These are phyloP conservation scores for Raphicerus campestris DNA, from an alignment of 2,113 vertebrate species.

Conservation along the genomic window DNA sequence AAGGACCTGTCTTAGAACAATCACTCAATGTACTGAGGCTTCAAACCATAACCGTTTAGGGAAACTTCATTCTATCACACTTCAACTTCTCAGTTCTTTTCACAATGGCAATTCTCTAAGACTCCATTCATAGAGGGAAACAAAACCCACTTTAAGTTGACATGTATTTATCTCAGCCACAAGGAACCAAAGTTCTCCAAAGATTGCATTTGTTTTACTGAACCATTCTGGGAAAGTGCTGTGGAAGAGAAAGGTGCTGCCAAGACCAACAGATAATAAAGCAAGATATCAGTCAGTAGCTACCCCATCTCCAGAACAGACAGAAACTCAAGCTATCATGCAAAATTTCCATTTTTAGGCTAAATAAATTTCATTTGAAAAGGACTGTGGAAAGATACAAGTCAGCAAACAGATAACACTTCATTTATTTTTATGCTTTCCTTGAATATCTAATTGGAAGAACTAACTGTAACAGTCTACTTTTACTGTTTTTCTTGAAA, in stretches of 20 bases:
- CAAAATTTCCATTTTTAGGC: slow-evolving; percentile 56
- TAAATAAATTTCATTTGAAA: slow-evolving; percentile 30
- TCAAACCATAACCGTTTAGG: not conserved
- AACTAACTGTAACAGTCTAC: not conserved
- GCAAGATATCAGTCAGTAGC: not conserved
- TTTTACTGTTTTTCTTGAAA: slow-evolving; percentile 38
- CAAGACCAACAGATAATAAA: slow-evolving; percentile 26
- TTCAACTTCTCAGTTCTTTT: not conserved
- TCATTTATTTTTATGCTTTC: not conserved
- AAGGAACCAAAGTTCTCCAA: slow-evolving; percentile 31
- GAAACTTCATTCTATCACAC: slow-evolving; percentile 29
- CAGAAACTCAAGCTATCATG: not conserved
- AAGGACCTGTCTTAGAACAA: not conserved
- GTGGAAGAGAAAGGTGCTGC: slow-evolving; percentile 23
- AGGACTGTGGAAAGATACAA: slow-evolving; percentile 17
- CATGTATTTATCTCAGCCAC: slow-evolving; percentile 55
- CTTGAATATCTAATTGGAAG: not conserved
- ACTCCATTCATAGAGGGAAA: slow-evolving; percentile 40
- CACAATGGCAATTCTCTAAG: slow-evolving; percentile 39
- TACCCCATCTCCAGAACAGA: slow-evolving; percentile 22
- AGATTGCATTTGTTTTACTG: not conserved
- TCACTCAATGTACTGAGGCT: slow-evolving; percentile 9
- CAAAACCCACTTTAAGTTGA: slow-evolving; percentile 18
- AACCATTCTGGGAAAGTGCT: not conserved
- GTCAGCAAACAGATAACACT: not conserved